These are phyloP conservation scores for Pocota personata DNA, from an alignment of 2,888 invertebrate genomes.

Conservation along the genomic window DNA sequence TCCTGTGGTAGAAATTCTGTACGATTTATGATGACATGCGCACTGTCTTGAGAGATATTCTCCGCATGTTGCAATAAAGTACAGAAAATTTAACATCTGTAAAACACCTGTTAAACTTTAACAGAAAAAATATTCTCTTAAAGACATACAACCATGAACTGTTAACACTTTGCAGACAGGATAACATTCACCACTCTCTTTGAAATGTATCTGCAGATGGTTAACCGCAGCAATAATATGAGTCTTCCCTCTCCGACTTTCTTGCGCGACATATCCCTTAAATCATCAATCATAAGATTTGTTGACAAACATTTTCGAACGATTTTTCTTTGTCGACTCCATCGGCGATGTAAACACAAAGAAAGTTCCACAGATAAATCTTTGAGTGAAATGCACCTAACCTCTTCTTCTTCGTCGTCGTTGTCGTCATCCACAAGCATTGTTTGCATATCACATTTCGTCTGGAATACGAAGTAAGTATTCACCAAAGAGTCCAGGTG, in stretches of 20 bases:
- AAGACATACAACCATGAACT: background rate
- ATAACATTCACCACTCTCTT: conserved; percentile 1
- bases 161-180: background rate
- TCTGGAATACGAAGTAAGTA: conserved; percentile 23
- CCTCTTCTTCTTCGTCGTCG: conserved; percentile 14
- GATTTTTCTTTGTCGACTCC: conserved; percentile 31
- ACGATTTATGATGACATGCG: conserved; percentile 13
- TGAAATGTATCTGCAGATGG: background rate
- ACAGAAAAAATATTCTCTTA: conserved; percentile 22
- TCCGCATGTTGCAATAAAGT: background rate
- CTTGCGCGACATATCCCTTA: conserved; percentile 47
- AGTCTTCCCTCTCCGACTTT: background rate
- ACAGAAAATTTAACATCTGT: background rate
- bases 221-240: background rate
- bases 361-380: conserved; percentile 68
- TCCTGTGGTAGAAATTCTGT: background rate
- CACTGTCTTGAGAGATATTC: background rate
- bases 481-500: conserved; percentile 48
- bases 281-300: conserved; percentile 65
- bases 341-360: conserved; percentile 54
- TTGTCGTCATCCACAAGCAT: conserved; percentile 3
- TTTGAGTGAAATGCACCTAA: conserved; percentile 38
- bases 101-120: background rate
- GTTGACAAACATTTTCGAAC: conserved; percentile 63
- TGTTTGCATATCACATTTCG: conserved; percentile 64